Evolutionary conservation across 2,113 vertebrate genomes (phyloP), one percentile per base, ranked within the genome.

Genomic region (Ivindomyrus marchei): DNA sequence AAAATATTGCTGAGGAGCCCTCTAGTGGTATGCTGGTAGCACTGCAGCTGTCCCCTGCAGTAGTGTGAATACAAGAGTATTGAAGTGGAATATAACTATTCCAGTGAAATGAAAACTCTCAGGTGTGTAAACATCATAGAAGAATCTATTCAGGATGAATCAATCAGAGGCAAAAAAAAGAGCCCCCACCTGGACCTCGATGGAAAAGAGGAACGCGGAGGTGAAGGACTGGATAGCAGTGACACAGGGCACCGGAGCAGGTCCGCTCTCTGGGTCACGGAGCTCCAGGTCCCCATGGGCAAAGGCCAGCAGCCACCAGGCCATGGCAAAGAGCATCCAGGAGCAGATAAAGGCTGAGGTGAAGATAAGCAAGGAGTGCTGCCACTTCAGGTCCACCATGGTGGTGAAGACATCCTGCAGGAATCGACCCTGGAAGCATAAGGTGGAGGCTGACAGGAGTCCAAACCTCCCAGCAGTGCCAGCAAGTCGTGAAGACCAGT

Each of bases 381-480:
- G 96, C 97, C 97, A 97, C 93, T 96, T 97, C 47, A 97, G 94
- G 90, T 97, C 97, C 93, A 97, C 96, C 96, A 97, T 96, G 89
- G 97, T 97, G 93, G 97, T 97, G 94, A 97, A 97, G 8, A 97
- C 96, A 47, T 97, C 97, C 92, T 96, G 96, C 86, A 97, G 95
- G 91, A 97, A 97, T 1, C 97, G 95, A 70, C 97, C 97, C 94
- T 96, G 90, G 31, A 49, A 62, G 46, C 56, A 9, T 21, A 3
- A 49, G 49, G 50, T 56, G 24, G 24, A 3, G 36, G n/a, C 31
- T 45, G 24, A 84, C 21, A 45, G 1, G 31, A 39, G 7, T 49
- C 45, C 46, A 77, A 15, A 31, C 45, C 1, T 49, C 36, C 4
- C n/a, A 36, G 85, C 50, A 53, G 49, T 27, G 1, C 31, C 85